Conservation (phyloP, 2,797 vertebrate species). For the Cossypha niveicapilla region DNA sequence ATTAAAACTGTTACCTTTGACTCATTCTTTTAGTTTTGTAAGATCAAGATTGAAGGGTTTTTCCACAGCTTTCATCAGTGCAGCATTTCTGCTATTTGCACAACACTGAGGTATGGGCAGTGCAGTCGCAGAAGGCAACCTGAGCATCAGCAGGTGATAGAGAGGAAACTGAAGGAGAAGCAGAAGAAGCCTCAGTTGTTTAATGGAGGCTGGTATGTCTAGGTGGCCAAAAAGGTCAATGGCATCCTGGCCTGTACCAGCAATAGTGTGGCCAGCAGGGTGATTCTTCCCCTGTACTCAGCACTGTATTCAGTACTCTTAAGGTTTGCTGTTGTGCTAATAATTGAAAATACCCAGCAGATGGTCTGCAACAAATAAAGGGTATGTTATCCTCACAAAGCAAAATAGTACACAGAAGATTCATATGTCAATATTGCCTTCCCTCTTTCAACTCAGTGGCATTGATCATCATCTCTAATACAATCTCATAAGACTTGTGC, state of each 20-base stretch:
- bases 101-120: neutral
- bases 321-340: neutral
- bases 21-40: neutral
- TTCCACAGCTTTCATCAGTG: neutral
- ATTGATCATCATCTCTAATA: neutral
- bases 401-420: neutral
- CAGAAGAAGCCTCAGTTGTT: neutral
- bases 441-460: neutral
- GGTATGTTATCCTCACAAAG: neutral
- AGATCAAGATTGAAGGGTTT: neutral
- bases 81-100: neutral
- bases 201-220: neutral
- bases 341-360: neutral
- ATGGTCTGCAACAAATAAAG: constrained; percentile 1
- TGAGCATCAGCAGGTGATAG: neutral
- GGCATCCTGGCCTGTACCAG: neutral
- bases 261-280: neutral
- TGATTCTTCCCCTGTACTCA: neutral
- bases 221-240: neutral
- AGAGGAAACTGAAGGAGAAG: neutral
- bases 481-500: neutral
- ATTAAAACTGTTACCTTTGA: neutral
- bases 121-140: neutral
- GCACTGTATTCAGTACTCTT: neutral
- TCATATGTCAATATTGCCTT: neutral